Base-by-base conservation (phyloP, 1,140 invertebrate genomes). In the Drosophila nikananu region DNA sequence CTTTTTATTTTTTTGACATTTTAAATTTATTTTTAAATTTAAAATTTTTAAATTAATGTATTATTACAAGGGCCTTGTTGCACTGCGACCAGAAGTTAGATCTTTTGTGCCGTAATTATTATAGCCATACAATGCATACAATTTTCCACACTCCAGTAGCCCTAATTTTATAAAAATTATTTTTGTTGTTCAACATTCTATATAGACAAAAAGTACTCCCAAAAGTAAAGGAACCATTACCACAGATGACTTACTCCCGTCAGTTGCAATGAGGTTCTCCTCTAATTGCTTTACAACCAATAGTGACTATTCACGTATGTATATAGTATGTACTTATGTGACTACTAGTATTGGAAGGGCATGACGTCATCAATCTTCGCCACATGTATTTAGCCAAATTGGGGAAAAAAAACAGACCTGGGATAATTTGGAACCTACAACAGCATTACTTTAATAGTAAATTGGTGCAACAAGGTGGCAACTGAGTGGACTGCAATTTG, bases 291-390 rank as follows among this genome's bases (percentile, higher is more conserved):
- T 39, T 67, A 39, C 48, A 67, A 15, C 67, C 30, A 54, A 42
- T 66, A 66, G 39, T 54, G 48, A 51, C 46, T 54, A n/a, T 32
- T 4, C 52, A 54, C 5, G 25, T 4, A 15, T 25, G 6, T 9
- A 19, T 52, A 19, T 13, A 3, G 30, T 52, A 7, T 51, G 30
- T 30, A 17, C 37, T 15, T 12, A 51, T 54, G 27, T 35, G n/a
- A n/a, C 17, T 15, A 54, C 13, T 37, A 17, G 19, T 37, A 32
- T 42, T 21, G 9, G 27, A 32, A 32, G 48, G 66, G 27, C 21
- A 59, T 73, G 70, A 72, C 70, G 67, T 60, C 70, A 73, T 21
- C 17, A 37, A 51, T 23, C 46, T 66, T 41, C 25, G 35, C 35
- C 27, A 35, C 21, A 25, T 49, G 19, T 49, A 49, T 30, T 15